These are phyloP conservation scores for Hestina assimilis DNA, from an alignment of 1,140 invertebrate species.

Conservation along the genomic window DNA sequence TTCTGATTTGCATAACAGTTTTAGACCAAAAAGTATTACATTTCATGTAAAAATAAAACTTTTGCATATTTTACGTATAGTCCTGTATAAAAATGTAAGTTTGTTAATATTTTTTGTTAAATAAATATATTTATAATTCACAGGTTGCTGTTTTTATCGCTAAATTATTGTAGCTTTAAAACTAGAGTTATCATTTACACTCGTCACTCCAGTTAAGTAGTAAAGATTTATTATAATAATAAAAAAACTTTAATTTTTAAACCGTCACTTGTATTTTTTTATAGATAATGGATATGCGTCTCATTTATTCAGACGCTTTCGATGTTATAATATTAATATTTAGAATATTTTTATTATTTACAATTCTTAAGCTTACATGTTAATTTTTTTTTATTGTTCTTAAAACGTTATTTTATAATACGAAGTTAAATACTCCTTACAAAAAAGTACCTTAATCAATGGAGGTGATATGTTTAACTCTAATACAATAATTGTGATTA, in stretches of 20 bases:
- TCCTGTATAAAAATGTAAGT: background rate
- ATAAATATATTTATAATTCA: background rate
- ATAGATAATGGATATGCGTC: too few species aligned
- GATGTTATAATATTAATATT: too few species aligned
- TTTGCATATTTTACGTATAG: too few species aligned
- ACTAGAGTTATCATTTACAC: background rate
- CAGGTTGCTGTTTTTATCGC: background rate
- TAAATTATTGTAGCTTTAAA: background rate
- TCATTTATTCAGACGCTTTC: too few species aligned
- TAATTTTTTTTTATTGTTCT: too few species aligned
- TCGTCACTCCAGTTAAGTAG: background rate
- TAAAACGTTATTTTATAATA: background rate
- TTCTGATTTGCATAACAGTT: too few species aligned
- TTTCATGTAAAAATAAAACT: too few species aligned
- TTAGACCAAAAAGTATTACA: background rate
- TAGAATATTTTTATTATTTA: too few species aligned
- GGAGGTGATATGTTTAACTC: constrained; percentile 37
- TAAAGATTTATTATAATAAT: too few species aligned
- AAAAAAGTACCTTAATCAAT: constrained; percentile 34
- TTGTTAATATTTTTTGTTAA: background rate
- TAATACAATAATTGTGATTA: constrained; percentile 46
- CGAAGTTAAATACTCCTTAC: background rate
- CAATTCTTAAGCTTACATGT: too few species aligned
- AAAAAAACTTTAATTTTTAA: too few species aligned
- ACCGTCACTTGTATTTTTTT: too few species aligned